Percentiles rank a stretch among this genome's conserved stretches.
phyloP scores from a whole-genome alignment of 2,888 invertebrate genomes.

The Drosophila pegasa region DNA sequence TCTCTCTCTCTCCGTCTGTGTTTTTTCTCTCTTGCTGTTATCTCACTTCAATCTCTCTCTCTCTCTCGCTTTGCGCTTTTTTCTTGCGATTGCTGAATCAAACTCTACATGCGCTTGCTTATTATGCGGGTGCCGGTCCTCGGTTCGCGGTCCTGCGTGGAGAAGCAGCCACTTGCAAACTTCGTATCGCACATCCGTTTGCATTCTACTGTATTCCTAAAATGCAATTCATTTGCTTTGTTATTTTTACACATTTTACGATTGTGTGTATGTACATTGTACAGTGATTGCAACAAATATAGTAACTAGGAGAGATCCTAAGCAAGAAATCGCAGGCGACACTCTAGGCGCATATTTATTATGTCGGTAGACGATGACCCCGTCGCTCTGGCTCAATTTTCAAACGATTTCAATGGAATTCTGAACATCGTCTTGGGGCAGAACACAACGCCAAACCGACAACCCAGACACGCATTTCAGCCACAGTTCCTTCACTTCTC shows the following conservation, averaged over 20 bases:
- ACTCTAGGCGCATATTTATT: conserved; percentile 70
- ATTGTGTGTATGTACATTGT: conserved; percentile 47
- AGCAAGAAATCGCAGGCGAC: conserved; percentile 49
- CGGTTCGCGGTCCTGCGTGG: conserved; percentile 24
- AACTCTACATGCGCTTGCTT: conserved; percentile 51
- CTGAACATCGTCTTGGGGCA: conserved; percentile 33
- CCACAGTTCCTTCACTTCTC: conserved; percentile 13
- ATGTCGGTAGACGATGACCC: conserved; percentile 62
- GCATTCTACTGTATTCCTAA: conserved; percentile 58
- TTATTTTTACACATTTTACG: conserved; percentile 75
- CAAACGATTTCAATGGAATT: conserved; percentile 78
- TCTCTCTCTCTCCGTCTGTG: background rate
- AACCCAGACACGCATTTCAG: conserved; percentile 60
- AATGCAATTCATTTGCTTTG: conserved; percentile 73
- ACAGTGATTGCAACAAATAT: conserved; percentile 38
- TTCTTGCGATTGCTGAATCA: conserved; percentile 50
- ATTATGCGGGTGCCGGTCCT: conserved; percentile 67
- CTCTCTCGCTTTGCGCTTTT: background rate
- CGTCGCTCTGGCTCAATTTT: conserved; percentile 63
- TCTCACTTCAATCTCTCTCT: conserved; percentile 39
- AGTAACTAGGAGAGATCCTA: conserved; percentile 21
- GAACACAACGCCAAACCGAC: conserved; percentile 47
- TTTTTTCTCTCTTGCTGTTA: conserved; percentile 9
- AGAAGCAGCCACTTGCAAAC: conserved; percentile 36
- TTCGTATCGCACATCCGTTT: conserved; percentile 65